Conservation (phyloP, 2,888 invertebrate genomes). For the Capitulum mitella region DNA sequence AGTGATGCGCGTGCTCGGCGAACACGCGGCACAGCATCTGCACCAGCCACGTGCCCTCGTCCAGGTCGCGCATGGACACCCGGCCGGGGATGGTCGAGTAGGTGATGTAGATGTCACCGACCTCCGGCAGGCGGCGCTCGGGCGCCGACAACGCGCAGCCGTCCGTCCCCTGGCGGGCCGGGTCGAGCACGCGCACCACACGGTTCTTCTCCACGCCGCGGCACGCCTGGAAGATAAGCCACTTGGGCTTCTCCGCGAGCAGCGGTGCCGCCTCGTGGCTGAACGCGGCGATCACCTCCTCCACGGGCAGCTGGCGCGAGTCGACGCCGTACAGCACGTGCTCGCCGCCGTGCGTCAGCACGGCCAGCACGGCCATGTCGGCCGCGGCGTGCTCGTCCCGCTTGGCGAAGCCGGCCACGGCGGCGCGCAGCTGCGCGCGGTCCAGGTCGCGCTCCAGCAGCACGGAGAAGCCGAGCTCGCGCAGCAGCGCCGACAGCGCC, state of each 20-base stretch:
- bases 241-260: constrained; percentile 19
- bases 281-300: constrained; percentile 15
- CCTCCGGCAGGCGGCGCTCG: background rate
- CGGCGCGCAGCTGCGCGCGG: background rate
- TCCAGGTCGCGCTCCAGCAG: background rate
- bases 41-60: constrained; percentile 9
- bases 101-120: background rate
- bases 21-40: constrained; percentile 5
- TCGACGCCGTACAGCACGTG: constrained; percentile 2
- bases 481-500: background rate
- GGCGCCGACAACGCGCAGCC: background rate
- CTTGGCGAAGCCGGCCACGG: background rate
- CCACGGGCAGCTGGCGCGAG: background rate
- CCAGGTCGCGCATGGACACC: constrained; percentile 19
- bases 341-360: constrained; percentile 7
- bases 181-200: background rate
- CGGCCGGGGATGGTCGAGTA: constrained; percentile 18
- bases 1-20: background rate
- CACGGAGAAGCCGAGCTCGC: background rate
- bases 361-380: constrained; percentile 1
- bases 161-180: background rate
- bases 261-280: background rate
- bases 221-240: constrained; percentile 22
- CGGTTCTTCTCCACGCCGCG: background rate
- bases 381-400: background rate